phyloP scores from a whole-genome alignment of 1,140 invertebrate species.

The Drosophila jambulina region DNA sequence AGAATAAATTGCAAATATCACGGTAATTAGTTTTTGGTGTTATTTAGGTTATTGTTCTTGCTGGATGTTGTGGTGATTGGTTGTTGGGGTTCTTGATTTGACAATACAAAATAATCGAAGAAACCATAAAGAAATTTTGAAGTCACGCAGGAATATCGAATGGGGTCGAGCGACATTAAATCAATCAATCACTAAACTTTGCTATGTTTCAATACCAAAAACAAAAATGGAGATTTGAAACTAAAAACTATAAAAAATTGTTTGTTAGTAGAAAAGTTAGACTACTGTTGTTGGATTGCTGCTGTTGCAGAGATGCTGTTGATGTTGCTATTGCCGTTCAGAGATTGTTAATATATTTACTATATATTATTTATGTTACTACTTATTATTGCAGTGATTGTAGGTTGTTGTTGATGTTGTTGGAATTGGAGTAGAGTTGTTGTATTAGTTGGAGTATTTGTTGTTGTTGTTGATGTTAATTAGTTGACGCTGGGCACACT shows the following conservation, averaged over 20 bases:
- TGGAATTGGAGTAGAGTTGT: constrained; percentile 43
- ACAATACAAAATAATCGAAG: constrained; percentile 14
- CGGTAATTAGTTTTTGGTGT: constrained; percentile 46
- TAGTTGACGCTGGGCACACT: constrained; percentile 62
- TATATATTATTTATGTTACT: constrained; percentile 1
- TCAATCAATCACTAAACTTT: constrained; percentile 47
- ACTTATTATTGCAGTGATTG: constrained; percentile 57
- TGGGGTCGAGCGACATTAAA: constrained; percentile 37
- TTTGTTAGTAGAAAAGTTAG: constrained; percentile 61
- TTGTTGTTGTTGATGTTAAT: constrained; percentile 52
- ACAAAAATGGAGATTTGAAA: constrained; percentile 1
- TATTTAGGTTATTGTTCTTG: constrained; percentile 22
- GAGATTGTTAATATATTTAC: constrained; percentile 21
- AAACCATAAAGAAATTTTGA: constrained; percentile 11
- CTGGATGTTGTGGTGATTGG: constrained; percentile 26
- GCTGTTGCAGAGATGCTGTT: constrained; percentile 52
- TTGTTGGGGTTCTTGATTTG: constrained; percentile 13
- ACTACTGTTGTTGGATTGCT: constrained; percentile 48
- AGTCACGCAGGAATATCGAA: constrained; percentile 9
- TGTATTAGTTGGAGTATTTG: constrained; percentile 18
- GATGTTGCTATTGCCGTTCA: constrained; percentile 54
- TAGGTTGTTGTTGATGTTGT: constrained; percentile 54
- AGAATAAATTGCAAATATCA: constrained; percentile 71
- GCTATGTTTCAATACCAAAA: constrained; percentile 40
- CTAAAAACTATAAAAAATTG: constrained; percentile 24